A percentile compares a stretch with the other conserved stretches of the same genome.
phyloP scores from a whole-genome alignment of 2,113 vertebrate species.

The Thalassarche chlororhynchos region DNA sequence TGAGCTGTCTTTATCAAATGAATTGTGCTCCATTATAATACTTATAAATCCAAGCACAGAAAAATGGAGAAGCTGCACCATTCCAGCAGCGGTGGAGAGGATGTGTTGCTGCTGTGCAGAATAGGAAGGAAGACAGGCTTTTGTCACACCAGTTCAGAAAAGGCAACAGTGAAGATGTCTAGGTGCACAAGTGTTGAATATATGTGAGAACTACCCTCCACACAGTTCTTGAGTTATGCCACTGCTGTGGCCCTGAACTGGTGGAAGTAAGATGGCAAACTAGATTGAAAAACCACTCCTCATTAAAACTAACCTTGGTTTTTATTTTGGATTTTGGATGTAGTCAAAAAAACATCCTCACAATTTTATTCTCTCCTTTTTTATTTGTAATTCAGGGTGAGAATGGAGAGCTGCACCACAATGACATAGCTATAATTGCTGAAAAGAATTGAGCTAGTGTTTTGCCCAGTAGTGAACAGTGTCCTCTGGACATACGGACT shows the following conservation, averaged over 20 bases:
- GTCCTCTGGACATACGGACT: rapidly evolving
- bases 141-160: background rate
- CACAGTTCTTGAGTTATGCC: background rate
- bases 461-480: background rate
- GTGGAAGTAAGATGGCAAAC: background rate
- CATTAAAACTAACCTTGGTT: background rate
- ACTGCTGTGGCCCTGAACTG: background rate
- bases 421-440: background rate
- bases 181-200: rapidly evolving
- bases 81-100: background rate
- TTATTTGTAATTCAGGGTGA: background rate
- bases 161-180: background rate
- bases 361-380: background rate
- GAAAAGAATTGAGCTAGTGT: background rate
- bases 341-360: background rate
- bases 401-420: background rate
- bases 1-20: background rate
- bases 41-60: background rate
- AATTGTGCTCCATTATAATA: background rate
- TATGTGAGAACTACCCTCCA: background rate
- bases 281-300: background rate
- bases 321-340: background rate
- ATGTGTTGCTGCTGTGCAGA: background rate
- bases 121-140: background rate
- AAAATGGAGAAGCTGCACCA: background rate